Percentiles rank a stretch among this genome's conserved stretches.
Conservation (phyloP, 2,888 invertebrate genomes). For the Cephonodes hylas region DNA sequence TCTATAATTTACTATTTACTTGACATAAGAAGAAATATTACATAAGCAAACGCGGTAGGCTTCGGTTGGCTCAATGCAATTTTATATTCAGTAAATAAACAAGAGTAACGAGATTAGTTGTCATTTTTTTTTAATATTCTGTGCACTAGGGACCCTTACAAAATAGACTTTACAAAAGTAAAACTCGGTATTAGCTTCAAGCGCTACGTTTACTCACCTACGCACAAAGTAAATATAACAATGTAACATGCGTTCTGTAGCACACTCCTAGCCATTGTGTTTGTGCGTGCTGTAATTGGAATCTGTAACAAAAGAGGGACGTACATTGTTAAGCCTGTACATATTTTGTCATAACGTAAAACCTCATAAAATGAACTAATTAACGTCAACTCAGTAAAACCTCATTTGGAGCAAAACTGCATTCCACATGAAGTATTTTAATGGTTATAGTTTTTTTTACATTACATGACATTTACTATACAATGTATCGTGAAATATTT, state of each 20-base stretch:
- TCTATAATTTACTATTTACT: not conserved
- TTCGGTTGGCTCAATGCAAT: not conserved
- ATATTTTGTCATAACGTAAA: not conserved
- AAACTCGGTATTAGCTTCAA: too few species aligned
- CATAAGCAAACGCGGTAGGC: too few species aligned
- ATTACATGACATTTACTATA: too few species aligned
- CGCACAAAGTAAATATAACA: slow-evolving; percentile 50
- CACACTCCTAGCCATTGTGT: slow-evolving; percentile 36
- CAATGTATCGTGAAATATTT: too few species aligned
- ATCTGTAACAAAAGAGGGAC: slow-evolving; percentile 50
- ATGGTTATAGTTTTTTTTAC: too few species aligned
- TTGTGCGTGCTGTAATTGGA: slow-evolving; percentile 16
- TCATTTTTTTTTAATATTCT: too few species aligned
- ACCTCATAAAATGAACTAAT: slow-evolving; percentile 1
- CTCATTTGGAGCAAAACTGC: not conserved
- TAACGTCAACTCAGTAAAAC: not conserved
- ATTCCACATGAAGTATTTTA: not conserved
- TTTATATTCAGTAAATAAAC: too few species aligned
- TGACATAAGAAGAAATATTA: slow-evolving; percentile 16
- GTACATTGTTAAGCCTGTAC: not conserved
- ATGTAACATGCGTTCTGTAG: slow-evolving; percentile 47
- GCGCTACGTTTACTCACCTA: slow-evolving; percentile 59
- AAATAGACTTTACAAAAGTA: not conserved
- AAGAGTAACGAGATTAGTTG: too few species aligned
- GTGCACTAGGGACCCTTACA: too few species aligned